Evolutionary conservation across 2,888 invertebrate genomes (phyloP), one percentile per base, ranked within the genome.

Genomic region (Lasioglossum marginatum): DNA sequence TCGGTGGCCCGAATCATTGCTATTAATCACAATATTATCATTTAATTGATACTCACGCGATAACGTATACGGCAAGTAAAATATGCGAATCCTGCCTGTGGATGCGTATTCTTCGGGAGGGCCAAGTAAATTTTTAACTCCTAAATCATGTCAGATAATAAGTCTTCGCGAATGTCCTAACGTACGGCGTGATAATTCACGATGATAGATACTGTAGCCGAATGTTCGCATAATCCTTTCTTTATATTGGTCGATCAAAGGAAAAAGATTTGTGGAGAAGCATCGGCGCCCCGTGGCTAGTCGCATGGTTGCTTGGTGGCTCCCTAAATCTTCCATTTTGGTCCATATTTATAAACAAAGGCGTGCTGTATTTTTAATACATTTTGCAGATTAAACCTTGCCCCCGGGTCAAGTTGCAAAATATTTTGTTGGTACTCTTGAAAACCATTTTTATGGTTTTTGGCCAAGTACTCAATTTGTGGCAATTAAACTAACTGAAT

Each of bases 61-160:
- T 19, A 66, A 43, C 66, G 45, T 45, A 85, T 79, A 79, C 71
- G 37, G 14, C 14, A 48, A 52, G 43, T 83, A 76, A 85, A 79
- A 78, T 83, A 85, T 83, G 84, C 79, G 83, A 71, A 34, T 34
- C 16, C 73, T 70, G 85, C 45, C 60, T 37, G 72, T 31, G 72
- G 77, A 68, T 37, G 37, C 27, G 79, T 79, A 77, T 80, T 77
- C 79, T 79, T 73, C 68, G 37, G 76, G 16, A 68, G 57, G 72
- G n/a, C 16, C 40, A 66, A 34, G 73, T 16, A 79, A 37, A 27
- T 71, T 82, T 76, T 81, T 76, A 48, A 34, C 66, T 92, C 87
- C 92, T 93, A 94, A 94, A 93, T 93, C 94, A 93, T 86, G 86
- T 80, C 79, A 83, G 91, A 92, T 91, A 93, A 93, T 93, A 93